Percentiles rank a stretch among this genome's conserved stretches.
Conservation (phyloP, 1,140 invertebrate genomes). For the Pentalonia nigronervosa region DNA sequence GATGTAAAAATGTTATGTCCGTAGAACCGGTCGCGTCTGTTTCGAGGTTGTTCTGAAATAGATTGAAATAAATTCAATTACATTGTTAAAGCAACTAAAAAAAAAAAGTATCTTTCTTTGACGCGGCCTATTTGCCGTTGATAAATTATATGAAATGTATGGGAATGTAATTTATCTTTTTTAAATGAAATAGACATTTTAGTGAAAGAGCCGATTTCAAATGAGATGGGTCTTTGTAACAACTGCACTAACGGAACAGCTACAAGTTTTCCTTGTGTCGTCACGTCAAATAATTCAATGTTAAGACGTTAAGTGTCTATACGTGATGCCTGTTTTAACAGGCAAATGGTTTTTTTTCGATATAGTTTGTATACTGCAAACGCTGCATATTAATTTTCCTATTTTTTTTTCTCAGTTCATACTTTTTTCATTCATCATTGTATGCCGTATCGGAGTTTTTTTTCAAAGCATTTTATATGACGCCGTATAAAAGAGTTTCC, state of each 20-base stretch:
- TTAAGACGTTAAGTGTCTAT: neutral
- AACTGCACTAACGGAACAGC: neutral
- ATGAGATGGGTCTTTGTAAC: neutral
- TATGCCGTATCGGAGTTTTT: neutral
- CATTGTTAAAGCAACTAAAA: neutral
- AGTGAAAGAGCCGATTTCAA: neutral
- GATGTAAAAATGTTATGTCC: neutral
- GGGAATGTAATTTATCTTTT: neutral
- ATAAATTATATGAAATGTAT: neutral
- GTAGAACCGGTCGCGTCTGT: neutral
- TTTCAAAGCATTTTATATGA: neutral
- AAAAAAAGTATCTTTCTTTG: neutral
- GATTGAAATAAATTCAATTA: slow-evolving; percentile 14
- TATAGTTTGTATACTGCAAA: neutral
- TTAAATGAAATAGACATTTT: neutral
- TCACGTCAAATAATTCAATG: neutral
- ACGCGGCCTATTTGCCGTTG: neutral
- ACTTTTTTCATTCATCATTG: neutral
- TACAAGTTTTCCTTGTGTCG: neutral
- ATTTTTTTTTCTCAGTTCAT: neutral
- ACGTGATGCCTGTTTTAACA: neutral
- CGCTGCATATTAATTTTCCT: neutral
- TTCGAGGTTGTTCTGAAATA: neutral
- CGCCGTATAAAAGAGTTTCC: neutral
- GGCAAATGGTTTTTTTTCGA: neutral